These are phyloP conservation scores for Guaruba guarouba DNA, from an alignment of 2,113 vertebrate genomes.

Conservation along the genomic window DNA sequence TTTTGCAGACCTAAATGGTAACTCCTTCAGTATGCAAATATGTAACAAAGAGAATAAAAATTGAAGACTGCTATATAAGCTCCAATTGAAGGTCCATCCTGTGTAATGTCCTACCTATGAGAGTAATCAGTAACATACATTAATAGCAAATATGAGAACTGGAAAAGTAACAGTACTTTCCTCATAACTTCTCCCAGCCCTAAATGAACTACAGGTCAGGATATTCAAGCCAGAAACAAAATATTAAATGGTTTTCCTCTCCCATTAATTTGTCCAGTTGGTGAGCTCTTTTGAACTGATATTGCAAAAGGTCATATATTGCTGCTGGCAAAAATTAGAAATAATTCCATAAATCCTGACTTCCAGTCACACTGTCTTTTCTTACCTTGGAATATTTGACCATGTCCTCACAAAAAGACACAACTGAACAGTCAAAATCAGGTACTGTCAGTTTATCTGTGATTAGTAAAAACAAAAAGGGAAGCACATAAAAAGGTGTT, in stretches of 20 bases:
- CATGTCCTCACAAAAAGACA: not conserved
- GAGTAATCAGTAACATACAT: not conserved
- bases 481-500: not conserved
- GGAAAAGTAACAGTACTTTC: not conserved
- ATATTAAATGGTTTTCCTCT: not conserved
- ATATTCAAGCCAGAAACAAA: not conserved
- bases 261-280: not conserved
- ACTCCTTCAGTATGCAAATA: not conserved
- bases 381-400: not conserved
- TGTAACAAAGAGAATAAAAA: not conserved
- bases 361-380: not conserved
- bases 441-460: not conserved
- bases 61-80: not conserved
- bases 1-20: not conserved
- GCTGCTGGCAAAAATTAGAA: not conserved
- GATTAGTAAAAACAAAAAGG: not conserved
- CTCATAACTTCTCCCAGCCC: not conserved
- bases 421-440: not conserved
- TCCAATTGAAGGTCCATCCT: not conserved
- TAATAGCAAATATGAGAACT: not conserved
- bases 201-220: not conserved
- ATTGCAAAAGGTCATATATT: not conserved
- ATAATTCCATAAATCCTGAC: not conserved
- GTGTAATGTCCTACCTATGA: not conserved
- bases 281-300: not conserved